These are phyloP conservation scores for Lasius fuliginosus DNA, from an alignment of 2,888 invertebrate species.

Conservation along the genomic window DNA sequence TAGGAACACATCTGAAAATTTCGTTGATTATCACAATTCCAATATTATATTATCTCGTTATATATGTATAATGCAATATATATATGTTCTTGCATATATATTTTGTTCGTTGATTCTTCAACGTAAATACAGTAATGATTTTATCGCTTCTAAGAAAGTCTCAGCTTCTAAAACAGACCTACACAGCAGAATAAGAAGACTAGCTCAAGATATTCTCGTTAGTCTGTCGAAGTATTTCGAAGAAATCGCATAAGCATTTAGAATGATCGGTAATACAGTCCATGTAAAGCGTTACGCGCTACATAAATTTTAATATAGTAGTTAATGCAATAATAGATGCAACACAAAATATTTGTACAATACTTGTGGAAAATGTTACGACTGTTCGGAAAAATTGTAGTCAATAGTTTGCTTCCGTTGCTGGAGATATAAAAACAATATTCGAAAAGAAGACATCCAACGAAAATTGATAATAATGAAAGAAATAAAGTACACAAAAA, in stretches of 20 bases:
- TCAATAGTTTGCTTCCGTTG: not conserved
- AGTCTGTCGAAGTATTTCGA: not conserved
- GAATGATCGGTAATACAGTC: not conserved
- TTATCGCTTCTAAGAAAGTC: not conserved
- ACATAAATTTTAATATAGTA: not conserved
- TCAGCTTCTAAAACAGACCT: not conserved
- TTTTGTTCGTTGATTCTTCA: not conserved
- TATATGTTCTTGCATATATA: not conserved
- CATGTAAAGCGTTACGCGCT: not conserved
- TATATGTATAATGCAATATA: not conserved
- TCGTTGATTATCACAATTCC: not conserved
- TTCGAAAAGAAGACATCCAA: not conserved
- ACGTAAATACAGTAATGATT: not conserved
- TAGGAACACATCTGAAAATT: slow-evolving; percentile 90
- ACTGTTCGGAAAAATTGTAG: not conserved
- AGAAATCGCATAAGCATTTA: not conserved
- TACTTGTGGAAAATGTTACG: not conserved
- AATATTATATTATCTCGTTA: not conserved
- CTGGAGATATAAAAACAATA: slow-evolving; percentile 2
- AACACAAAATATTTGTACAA: not conserved
- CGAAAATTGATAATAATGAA: not conserved
- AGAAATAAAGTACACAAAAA: not conserved
- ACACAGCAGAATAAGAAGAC: not conserved
- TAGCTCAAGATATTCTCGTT: not conserved
- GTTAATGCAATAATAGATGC: not conserved